Base-by-base conservation (phyloP, 2,888 invertebrate genomes). In the Cephus nigrinus region DNA sequence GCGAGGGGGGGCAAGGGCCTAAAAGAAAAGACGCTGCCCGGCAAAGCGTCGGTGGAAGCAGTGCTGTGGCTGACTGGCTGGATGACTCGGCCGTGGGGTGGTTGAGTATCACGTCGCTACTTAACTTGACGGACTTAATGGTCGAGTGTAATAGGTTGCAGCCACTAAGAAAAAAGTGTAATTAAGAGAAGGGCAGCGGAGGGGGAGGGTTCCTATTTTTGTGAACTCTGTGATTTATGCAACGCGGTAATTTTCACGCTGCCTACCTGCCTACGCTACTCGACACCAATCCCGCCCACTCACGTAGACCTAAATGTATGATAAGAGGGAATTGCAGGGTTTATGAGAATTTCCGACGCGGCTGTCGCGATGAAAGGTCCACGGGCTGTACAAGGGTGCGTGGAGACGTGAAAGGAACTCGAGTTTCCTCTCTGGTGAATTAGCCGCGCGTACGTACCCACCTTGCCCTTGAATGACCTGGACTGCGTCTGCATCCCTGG, bases 61-160 rank as follows among this genome's bases (percentile, higher is more conserved):
- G 30, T 33, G 15, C 15, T 30, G 15, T 11, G 71, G 12, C 9
- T 30, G 30, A 32, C 33, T 71, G 31, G 71, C 71, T 32, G 74
- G 35, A n/a, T 5, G 32, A 12, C 74, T 35, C 11, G n/a, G 23
- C 35, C 11, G 2, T 35, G 31, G 75, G 68, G 75, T 15, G 78
- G 78, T 78, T 78, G 80, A 82, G 84, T 86, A 88, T 87, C 87
- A 84, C 87, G 86, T 84, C 84, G 85, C 87, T 88, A 85, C 87
- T 90, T 87, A 87, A 87, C 85, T 88, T 86, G 88, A 86, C 87
- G 84, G 84, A 87, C 86, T 88, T 89, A 89, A 89, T 89, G 87
- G 86, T 82, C 83, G 82, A 80, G 85, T 83, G 83, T 87, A 88
- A 89, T 88, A 86, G 84, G 83, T 77, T 77, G 84, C 82, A 81